Base-by-base conservation (phyloP, 1,140 invertebrate genomes). In the Eurosta solidaginis region DNA sequence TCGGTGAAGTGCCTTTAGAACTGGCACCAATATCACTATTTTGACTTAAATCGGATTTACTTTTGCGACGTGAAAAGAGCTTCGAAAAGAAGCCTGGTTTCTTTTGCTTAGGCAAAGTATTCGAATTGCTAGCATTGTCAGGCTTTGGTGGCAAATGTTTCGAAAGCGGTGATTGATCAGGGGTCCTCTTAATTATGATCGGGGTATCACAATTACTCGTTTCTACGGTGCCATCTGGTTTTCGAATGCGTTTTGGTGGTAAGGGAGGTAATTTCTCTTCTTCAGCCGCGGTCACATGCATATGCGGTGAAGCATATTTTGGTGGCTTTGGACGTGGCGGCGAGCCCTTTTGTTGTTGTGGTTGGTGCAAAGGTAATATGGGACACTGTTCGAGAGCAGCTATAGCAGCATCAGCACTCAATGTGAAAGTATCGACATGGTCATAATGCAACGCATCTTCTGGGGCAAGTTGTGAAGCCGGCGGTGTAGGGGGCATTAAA, bases 171-270 rank as follows among this genome's bases (percentile, higher is more conserved):
- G 83, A 77, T 0, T 88, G 76, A 20, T 89, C 88, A 1, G 80
- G 79, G 0, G 82, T 82, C 79, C 84, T 83, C 44, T 84, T 84
- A 7, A 85, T 81, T 0, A 84, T 82, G 0, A 84, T 81, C 29
- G 88, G 88, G 10, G 88, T 81, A 76, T 68, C 50, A 22, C 45
- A 49, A 84, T 83, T 76, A 79, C 84, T 85, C 5, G 82, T 87
- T 76, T 85, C 83, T 0, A 80, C 81, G 68, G 81, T 85, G 77
- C 81, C 83, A 75, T 87, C 85, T 76, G 86, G 88, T 85, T 94
- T 95, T 42, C 93, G 91, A 29, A 93, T 90, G 40, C 94, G 89
- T 83, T 95, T 95, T 1, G 94, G 94, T 0, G 94, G 94, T 78
- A 95, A 81, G 0, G 94, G 94, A 0, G 94, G 94, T 27, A 94